Base-by-base conservation (phyloP, 1,140 invertebrate species). In the Drosophila nigrodunni region DNA sequence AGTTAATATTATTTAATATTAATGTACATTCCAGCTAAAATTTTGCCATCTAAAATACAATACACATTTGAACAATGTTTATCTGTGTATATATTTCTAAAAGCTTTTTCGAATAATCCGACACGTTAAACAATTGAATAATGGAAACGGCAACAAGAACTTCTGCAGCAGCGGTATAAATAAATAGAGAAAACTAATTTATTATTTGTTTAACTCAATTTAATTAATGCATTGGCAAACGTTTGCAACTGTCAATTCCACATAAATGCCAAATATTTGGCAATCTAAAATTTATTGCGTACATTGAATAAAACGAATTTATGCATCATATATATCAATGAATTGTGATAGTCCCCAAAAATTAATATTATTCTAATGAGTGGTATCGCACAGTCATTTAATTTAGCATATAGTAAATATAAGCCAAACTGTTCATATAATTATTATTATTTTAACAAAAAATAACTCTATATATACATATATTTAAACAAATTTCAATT, bases 211-310 rank as follows among this genome's bases (percentile, higher is more conserved):
- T 18, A 59, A 39, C 50, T 54, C 43, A 59, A 52, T 41, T 59
- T 59, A 60, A 73, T 44, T 59, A 66, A 73, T 50, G 13, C 47
- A 35, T 39, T 21, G 10, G 25, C 2, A 15, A 35, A 57, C n/a
- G 11, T 54, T 18, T 39, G 61, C 34, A 73, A 30, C 70, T 58
- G 70, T 58, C 70, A 67, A 67, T n/a, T 47, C 7, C 13, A 41
- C 34, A 65, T 35, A 11, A 39, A 50, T 39, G 18, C n/a, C 9
- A 54, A 65, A 44, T 58, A 66, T 66, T 58, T 52, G 39, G 47
- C 13, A 52, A 61, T 69, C 13, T 37, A 10, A 7, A 1, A 55
- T 62, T 46, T 52, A 25, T 39, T 35, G 8, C 5, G 34, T 37
- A 47, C 13, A 30, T 30, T 11, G 46, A n/a, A 25, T 39, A 25